phyloP scores from a whole-genome alignment of 2,113 vertebrate genomes.

The mouse (Mus musculus) region DNA sequence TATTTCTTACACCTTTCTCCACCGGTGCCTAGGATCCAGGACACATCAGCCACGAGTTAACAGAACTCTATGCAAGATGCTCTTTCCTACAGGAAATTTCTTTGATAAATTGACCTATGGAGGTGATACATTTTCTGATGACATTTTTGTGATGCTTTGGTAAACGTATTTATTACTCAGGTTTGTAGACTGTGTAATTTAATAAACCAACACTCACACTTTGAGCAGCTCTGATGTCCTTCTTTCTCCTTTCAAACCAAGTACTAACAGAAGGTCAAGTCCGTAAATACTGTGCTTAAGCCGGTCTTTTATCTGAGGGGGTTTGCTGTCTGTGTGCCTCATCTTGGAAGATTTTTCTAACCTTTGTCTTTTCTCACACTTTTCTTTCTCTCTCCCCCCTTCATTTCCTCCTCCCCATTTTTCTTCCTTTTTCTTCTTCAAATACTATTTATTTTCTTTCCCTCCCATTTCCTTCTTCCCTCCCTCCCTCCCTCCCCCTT shows the following conservation, averaged over 20 bases:
- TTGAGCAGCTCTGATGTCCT: background rate
- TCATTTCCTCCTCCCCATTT: background rate
- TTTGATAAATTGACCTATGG: slow-evolving; percentile 65
- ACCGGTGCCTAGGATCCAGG: background rate
- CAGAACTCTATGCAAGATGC: slow-evolving; percentile 76
- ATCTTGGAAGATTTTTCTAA: background rate
- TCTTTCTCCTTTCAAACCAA: slow-evolving; percentile 5
- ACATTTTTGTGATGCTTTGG: background rate
- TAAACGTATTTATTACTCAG: slow-evolving; percentile 58
- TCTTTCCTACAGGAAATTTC: slow-evolving; percentile 28
- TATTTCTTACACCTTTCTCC: slow-evolving; percentile 16
- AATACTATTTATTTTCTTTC: background rate
- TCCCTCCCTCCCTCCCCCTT: background rate
- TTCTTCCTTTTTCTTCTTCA: background rate
- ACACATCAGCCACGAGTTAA: background rate
- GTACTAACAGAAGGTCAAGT: too few species aligned
- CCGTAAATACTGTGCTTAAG: rapidly evolving
- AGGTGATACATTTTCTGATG: background rate
- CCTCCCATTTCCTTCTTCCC: background rate
- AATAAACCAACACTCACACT: slow-evolving; percentile 78
- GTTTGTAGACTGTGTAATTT: slow-evolving; percentile 52
- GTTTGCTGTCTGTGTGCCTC: background rate
- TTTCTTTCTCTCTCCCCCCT: background rate
- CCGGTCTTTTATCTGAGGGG: background rate
- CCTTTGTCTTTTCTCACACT: background rate